Conservation (phyloP, 1,140 invertebrate species). For the Drosophila ananassae region DNA sequence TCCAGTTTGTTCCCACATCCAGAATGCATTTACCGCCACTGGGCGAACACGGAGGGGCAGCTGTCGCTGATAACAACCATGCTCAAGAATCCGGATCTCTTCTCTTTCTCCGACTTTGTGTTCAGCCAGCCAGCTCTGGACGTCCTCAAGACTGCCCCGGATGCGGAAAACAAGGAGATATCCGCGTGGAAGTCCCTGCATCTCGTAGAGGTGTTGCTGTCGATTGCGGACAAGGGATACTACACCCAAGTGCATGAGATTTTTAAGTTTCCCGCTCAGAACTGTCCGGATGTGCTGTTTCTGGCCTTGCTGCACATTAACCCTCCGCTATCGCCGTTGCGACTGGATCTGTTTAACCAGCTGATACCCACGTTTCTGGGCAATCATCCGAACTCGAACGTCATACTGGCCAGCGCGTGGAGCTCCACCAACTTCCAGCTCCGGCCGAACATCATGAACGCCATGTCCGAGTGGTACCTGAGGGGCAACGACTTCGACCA, state of each 20-base stretch:
- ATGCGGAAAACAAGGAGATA: conserved; percentile 96
- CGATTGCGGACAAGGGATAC: conserved; percentile 93
- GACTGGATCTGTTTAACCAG: conserved; percentile 93
- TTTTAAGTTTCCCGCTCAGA: conserved; percentile 95
- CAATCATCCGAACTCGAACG: conserved; percentile 97
- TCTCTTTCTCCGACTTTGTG: conserved; percentile 96
- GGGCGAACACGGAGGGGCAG: conserved; percentile 97
- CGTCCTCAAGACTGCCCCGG: conserved; percentile 95
- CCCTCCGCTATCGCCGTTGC: conserved; percentile 89
- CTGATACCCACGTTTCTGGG: conserved; percentile 96
- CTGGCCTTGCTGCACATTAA: conserved; percentile 94
- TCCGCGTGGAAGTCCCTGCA: conserved; percentile 96
- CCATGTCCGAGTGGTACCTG: conserved; percentile 99
- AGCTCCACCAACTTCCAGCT: conserved; percentile 90
- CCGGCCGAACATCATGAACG: conserved; percentile 95
- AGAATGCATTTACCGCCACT: conserved; percentile 94
- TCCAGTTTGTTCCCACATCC: conserved; percentile 92
- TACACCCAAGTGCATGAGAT: conserved; percentile 93
- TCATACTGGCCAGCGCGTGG: conserved; percentile 97
- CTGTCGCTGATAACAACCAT: conserved; percentile 94
- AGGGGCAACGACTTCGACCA: conserved; percentile 95
- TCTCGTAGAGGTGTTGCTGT: conserved; percentile 93
- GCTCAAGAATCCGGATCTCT: conserved; percentile 95
- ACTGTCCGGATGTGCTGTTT: conserved; percentile 96
- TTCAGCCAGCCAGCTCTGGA: conserved; percentile 94